Conservation (phyloP, 2,113 vertebrate genomes). For the Glaucidium brasilianum region DNA sequence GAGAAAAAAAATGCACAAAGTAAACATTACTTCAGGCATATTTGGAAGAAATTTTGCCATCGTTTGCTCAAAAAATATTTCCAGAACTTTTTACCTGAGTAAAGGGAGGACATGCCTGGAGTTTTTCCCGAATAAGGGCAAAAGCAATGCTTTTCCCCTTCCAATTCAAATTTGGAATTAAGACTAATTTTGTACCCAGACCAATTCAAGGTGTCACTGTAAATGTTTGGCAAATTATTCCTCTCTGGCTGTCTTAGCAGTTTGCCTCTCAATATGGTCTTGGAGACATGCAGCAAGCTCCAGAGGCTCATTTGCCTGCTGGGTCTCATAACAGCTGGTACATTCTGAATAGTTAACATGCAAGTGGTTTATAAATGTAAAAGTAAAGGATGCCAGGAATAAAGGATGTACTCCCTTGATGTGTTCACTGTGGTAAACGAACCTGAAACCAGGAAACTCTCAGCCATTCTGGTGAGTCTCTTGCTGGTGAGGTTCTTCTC, state of each 20-base stretch:
- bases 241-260: neutral
- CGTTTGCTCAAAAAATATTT: neutral
- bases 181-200: neutral
- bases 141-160: neutral
- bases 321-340: constrained; percentile 18
- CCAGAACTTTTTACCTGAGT: neutral
- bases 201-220: neutral
- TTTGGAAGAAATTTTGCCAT: neutral
- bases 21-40: neutral
- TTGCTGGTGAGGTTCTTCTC: neutral
- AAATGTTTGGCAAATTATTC: neutral
- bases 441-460: neutral
- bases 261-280: neutral
- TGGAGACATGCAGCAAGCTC: neutral
- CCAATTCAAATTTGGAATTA: neutral
- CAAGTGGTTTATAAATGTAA: neutral
- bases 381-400: neutral
- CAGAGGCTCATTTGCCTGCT: neutral
- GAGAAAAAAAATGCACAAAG: neutral
- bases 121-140: neutral
- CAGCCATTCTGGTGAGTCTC: neutral
- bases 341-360: neutral
- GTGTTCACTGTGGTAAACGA: neutral
- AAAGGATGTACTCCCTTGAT: neutral
- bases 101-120: neutral